These are phyloP conservation scores for Acanthiza pusilla DNA, from an alignment of 2,797 vertebrate genomes.

Conservation along the genomic window DNA sequence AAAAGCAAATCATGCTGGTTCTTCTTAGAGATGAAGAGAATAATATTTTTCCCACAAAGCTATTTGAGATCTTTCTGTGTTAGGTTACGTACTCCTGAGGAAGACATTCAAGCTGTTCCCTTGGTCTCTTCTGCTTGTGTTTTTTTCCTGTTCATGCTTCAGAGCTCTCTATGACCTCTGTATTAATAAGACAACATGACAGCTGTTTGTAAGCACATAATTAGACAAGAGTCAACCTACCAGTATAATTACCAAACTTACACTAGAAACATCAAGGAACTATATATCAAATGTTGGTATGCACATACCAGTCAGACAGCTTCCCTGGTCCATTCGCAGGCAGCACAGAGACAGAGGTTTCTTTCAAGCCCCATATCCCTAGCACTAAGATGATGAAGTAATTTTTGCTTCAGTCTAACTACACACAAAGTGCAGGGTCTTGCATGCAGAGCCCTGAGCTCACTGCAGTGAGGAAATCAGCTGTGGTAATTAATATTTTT, in stretches of 20 bases:
- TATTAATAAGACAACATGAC: not conserved
- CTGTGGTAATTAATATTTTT: rapidly evolving
- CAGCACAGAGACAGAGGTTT: rapidly evolving
- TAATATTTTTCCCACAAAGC: not conserved
- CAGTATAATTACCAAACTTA: not conserved
- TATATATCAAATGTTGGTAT: not conserved
- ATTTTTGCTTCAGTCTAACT: not conserved
- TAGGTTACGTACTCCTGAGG: not conserved
- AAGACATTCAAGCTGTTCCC: not conserved
- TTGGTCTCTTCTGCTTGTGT: not conserved
- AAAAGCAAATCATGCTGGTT: not conserved
- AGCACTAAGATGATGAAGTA: not conserved
- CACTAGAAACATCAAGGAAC: not conserved
- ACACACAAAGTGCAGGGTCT: not conserved
- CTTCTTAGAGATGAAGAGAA: not conserved
- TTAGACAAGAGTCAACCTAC: not conserved
- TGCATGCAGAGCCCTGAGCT: not conserved
- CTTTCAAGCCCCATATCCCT: not conserved
- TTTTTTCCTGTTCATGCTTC: not conserved
- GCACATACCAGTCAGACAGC: not conserved
- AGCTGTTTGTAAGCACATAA: not conserved
- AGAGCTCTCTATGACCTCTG: not conserved
- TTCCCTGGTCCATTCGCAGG: not conserved
- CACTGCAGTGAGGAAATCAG: not conserved
- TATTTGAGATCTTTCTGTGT: not conserved